Evolutionary conservation across 2,888 invertebrate species (phyloP).

Genomic region (Plebejus anna): DNA sequence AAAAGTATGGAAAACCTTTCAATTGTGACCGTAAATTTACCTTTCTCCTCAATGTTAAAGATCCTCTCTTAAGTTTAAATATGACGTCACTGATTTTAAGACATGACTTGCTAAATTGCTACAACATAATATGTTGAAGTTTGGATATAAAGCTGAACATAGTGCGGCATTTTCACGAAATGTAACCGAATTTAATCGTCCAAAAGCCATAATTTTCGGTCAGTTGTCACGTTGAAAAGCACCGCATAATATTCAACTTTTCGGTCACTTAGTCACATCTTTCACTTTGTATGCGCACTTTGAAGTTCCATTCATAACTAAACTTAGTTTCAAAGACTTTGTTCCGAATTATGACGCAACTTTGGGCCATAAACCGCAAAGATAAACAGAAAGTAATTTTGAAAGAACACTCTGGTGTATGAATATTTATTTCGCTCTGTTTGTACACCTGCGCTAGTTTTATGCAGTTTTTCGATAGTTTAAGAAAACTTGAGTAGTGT

Average conservation of each 20-base stretch:
- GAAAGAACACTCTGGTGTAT: slow-evolving; percentile 39
- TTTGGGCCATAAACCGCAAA: slow-evolving; percentile 30
- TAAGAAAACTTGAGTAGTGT: slow-evolving; percentile 37
- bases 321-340: slow-evolving; percentile 28
- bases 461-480: slow-evolving; percentile 46
- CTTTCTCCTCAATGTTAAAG: background rate
- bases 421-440: slow-evolving; percentile 48
- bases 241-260: slow-evolving; percentile 2
- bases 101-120: background rate
- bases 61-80: background rate
- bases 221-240: slow-evolving; percentile 16
- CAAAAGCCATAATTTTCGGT: slow-evolving; percentile 15
- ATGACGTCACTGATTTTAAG: background rate
- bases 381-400: slow-evolving; percentile 37
- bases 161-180: slow-evolving; percentile 14
- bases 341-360: slow-evolving; percentile 31
- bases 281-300: slow-evolving; percentile 2
- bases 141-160: slow-evolving; percentile 2
- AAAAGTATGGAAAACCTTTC: slow-evolving; percentile 38
- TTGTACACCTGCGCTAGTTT: slow-evolving; percentile 44
- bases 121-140: background rate
- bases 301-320: slow-evolving; percentile 13
- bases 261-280: slow-evolving; percentile 20
- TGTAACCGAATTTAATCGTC: slow-evolving; percentile 14
- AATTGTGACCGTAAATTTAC: background rate